A percentile compares a stretch with the other conserved stretches of the same genome.
Conservation (phyloP, 2,888 invertebrate genomes). For the Sinodicranocentrus sp. region DNA sequence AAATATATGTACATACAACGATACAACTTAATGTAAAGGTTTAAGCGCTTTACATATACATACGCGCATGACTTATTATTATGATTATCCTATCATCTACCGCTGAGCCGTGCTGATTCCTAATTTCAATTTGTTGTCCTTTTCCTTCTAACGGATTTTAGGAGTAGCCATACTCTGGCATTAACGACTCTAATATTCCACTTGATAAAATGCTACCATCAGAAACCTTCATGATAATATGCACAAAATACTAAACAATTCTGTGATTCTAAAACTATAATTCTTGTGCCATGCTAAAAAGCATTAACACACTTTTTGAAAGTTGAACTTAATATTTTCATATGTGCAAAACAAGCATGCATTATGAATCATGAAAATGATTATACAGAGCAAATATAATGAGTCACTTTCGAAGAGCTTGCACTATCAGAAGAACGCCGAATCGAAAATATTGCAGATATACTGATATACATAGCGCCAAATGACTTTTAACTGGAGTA, state of each 20-base stretch:
- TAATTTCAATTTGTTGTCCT: background rate
- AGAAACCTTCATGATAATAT: too few species aligned
- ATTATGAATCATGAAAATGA: too few species aligned
- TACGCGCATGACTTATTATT: background rate
- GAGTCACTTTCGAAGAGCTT: too few species aligned
- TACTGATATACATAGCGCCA: background rate
- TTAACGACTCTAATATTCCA: too few species aligned
- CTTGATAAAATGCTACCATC: too few species aligned
- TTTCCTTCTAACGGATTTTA: conserved; percentile 5
- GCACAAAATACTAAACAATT: too few species aligned
- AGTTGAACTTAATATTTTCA: background rate
- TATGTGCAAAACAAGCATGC: too few species aligned
- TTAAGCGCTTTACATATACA: background rate
- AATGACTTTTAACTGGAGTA: conserved; percentile 28
- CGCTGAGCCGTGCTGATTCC: background rate
- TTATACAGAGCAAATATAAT: too few species aligned
- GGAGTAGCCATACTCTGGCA: background rate
- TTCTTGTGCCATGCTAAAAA: too few species aligned
- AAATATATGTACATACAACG: too few species aligned
- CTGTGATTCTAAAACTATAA: too few species aligned
- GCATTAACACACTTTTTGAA: background rate
- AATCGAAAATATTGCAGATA: background rate
- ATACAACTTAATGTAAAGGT: background rate
- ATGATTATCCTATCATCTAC: background rate
- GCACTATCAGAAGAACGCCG: too few species aligned